phyloP scores from a whole-genome alignment of 2,888 invertebrate genomes.

The Melanotus villosus region DNA sequence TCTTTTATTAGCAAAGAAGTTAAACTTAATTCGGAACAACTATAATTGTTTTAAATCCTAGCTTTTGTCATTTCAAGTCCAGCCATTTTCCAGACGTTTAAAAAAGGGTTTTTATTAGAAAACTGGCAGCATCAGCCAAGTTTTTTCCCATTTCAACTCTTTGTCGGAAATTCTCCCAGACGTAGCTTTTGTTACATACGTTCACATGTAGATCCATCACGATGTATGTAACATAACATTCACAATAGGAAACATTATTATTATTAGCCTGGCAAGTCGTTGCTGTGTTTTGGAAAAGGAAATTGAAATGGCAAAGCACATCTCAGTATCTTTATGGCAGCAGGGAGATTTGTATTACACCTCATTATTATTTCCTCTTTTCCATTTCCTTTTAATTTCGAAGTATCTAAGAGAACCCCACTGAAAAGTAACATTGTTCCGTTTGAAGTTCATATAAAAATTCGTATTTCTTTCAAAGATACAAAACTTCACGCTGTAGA shows the following conservation, averaged over 20 bases:
- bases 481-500: no score
- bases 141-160: no score
- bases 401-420: background rate
- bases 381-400: constrained; percentile 17
- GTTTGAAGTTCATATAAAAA: constrained; percentile 7
- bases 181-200: no score
- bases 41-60: no score
- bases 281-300: background rate
- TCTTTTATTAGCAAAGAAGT: no score
- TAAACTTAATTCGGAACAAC: no score
- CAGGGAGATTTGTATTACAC: constrained; percentile 15
- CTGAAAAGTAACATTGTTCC: background rate
- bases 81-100: no score
- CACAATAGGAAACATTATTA: background rate
- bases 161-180: no score
- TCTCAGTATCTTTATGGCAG: background rate
- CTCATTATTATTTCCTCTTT: constrained; percentile 1
- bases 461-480: background rate
- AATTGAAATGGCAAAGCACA: constrained; percentile 3
- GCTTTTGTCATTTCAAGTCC: no score
- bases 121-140: no score
- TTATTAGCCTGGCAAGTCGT: background rate
- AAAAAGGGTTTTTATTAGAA: no score
- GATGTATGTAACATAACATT: no score
- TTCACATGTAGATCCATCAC: background rate